phyloP scores from a whole-genome alignment of 1,140 invertebrate species.

The Drosophila lowei region DNA sequence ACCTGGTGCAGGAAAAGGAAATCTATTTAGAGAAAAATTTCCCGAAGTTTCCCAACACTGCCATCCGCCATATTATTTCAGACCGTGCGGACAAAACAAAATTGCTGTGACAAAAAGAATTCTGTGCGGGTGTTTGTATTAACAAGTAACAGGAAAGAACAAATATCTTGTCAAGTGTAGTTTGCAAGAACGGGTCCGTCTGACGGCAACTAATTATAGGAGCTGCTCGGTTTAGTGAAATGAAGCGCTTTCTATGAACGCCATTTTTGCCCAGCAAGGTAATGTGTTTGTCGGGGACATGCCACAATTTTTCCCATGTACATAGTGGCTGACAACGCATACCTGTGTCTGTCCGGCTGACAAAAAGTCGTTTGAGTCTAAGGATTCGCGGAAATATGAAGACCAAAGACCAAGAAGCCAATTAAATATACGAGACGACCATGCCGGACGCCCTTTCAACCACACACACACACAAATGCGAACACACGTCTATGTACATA shows the following conservation, averaged over 20 bases:
- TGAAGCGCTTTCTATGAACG: constrained; percentile 40
- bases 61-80: constrained; percentile 75
- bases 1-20: background rate
- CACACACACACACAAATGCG: constrained; percentile 18
- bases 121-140: constrained; percentile 49
- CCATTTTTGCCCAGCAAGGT: constrained; percentile 62
- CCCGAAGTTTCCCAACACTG: constrained; percentile 63
- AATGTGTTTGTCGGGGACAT: constrained; percentile 56
- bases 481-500: constrained; percentile 20
- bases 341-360: constrained; percentile 1
- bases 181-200: background rate
- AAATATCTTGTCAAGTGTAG: constrained; percentile 2
- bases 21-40: no score
- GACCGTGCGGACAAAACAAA: constrained; percentile 71
- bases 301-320: constrained; percentile 43
- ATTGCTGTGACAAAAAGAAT: constrained; percentile 61
- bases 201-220: constrained; percentile 2
- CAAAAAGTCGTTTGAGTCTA: background rate
- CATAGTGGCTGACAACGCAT: constrained; percentile 14
- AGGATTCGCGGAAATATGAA: no score
- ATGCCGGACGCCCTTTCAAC: constrained; percentile 28
- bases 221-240: constrained; percentile 14
- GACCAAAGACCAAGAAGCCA: background rate
- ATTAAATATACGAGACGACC: no score
- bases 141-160: constrained; percentile 13